These are phyloP conservation scores for Crioceris asparagi DNA, from an alignment of 2,888 invertebrate genomes.

Conservation along the genomic window DNA sequence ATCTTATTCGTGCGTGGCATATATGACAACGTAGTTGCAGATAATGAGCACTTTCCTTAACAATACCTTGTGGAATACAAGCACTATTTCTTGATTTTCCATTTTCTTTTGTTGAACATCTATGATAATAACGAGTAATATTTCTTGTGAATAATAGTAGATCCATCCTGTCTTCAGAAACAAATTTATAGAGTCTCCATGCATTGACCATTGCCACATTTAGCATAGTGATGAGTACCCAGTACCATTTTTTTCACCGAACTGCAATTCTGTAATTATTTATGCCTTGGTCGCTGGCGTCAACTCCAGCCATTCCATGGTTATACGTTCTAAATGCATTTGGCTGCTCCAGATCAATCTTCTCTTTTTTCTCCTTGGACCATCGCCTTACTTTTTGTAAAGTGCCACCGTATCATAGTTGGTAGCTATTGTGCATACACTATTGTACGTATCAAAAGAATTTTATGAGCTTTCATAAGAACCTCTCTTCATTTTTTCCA, in stretches of 20 bases:
- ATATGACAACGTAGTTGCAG: neutral
- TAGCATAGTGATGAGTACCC: neutral
- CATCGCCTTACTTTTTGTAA: neutral
- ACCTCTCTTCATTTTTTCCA: constrained; percentile 1
- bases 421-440: neutral
- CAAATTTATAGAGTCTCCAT: neutral
- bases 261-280: neutral
- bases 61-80: neutral
- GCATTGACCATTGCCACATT: neutral
- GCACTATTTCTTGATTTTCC: neutral
- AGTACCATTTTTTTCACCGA: neutral
- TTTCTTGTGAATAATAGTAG: neutral
- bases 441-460: no score
- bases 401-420: neutral
- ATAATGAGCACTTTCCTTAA: neutral
- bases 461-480: neutral
- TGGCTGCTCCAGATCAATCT: neutral
- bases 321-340: neutral
- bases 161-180: neutral
- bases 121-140: neutral
- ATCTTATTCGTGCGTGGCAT: neutral
- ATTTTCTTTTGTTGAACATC: neutral
- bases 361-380: neutral
- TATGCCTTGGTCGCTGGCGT: neutral
- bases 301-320: neutral